Base-by-base conservation (phyloP, 2,888 invertebrate species). In the Callimorpha dominula region DNA sequence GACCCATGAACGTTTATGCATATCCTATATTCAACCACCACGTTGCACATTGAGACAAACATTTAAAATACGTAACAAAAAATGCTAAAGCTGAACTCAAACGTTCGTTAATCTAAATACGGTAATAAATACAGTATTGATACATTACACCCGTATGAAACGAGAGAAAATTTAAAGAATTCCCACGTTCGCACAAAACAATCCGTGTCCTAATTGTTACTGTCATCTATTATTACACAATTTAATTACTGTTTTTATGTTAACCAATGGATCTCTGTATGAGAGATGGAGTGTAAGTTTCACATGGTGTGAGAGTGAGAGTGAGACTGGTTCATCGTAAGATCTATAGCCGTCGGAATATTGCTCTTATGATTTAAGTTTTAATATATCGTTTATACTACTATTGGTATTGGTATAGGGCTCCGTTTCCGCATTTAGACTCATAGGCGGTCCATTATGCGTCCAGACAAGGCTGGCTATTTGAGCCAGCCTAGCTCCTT, bases 161-260 rank as follows among this genome's bases (percentile, higher is more conserved):
- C n/a, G 14, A 64, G 54, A 68, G 50, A 73, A 64, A 46, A 74
- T 77, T 70, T 57, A 7, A 70, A 74, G 46, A 40, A 77, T 74
- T 77, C 74, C 65, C 74, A 54, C 65, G 20, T 54, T 57, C 15
- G 31, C 15, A 62, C 52, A 49, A 71, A 73, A 73, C 66, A 64
- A 52, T 63, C 5, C 20, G 7, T 64, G 75, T 42, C 52, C 69
- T 31, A 63, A 72, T 75, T 63, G n/a, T 64, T 52, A 15, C 14
- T 31, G 54, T 72, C 70, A 75, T 71, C 69, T 50, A 20, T 64
- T 54, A 20, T 63, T 31, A 69, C 65, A 31, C 12, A 42, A 71
- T 52, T 62, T 43, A 62, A 63, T 67, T 52, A 43, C 7, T 60
- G 20, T 31, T 62, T 66, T 62, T 62, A 14, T 12, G 15, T 40